Evolutionary conservation across 2,113 vertebrate species (phyloP).

Genomic region (Poicephalus meyeri): DNA sequence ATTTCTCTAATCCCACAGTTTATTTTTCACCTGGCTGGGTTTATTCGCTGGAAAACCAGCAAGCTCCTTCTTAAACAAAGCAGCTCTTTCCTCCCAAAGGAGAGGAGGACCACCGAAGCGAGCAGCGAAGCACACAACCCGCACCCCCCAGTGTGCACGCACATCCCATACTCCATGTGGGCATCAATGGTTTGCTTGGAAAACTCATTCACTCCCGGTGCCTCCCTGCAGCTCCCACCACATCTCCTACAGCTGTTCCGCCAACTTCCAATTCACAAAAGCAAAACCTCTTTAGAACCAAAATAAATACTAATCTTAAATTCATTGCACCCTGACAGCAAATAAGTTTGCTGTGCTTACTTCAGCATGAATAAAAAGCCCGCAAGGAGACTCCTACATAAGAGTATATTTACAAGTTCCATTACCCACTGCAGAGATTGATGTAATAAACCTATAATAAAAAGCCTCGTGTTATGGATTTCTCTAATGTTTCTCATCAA

Average conservation of each 20-base stretch:
- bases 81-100: neutral
- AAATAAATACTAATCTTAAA: slow-evolving; percentile 95
- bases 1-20: neutral
- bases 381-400: slow-evolving; percentile 69
- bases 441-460: slow-evolving; percentile 78
- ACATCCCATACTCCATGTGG: accelerated
- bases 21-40: neutral
- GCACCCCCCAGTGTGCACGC: accelerated
- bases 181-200: neutral
- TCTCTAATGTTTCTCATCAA: slow-evolving; percentile 77
- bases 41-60: neutral
- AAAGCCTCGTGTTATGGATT: slow-evolving; percentile 76
- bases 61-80: neutral
- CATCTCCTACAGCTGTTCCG: slow-evolving; percentile 45
- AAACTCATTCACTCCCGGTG: neutral
- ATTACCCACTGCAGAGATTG: slow-evolving; percentile 79
- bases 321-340: slow-evolving; percentile 92
- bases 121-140: neutral
- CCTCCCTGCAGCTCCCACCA: slow-evolving; percentile 27
- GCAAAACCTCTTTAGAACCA: slow-evolving; percentile 82
- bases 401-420: slow-evolving; percentile 78
- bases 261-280: slow-evolving; percentile 75
- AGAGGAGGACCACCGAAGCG: neutral
- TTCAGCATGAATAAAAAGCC: slow-evolving; percentile 88
- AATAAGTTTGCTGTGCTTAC: slow-evolving; percentile 90